Conservation (phyloP, 2,113 vertebrate species). For the Perccottus glenii region DNA sequence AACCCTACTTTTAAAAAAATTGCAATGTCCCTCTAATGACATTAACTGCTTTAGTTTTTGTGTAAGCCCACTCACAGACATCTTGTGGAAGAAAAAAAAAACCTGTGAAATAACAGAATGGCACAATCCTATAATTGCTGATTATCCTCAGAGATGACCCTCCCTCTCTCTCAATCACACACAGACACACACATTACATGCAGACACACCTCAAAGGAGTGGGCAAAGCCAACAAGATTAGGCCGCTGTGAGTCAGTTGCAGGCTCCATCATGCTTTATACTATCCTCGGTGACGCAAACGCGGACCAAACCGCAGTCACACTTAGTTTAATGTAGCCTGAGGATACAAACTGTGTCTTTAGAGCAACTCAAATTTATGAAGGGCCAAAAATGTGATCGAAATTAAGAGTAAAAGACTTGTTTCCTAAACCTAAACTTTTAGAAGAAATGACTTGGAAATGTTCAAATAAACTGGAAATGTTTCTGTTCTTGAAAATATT, state of each 20-base stretch:
- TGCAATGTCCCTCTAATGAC: no score
- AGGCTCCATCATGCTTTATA: conserved; percentile 70
- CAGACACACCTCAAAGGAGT: conserved; percentile 58
- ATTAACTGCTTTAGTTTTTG: background rate
- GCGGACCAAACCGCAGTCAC: conserved; percentile 21
- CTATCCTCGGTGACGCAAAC: conserved; percentile 36
- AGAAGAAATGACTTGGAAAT: no score
- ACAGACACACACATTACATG: conserved; percentile 24
- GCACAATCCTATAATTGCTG: conserved; percentile 30
- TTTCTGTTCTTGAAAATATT: no score
- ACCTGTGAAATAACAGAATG: conserved; percentile 26
- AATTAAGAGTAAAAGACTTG: background rate
- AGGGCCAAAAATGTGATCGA: background rate
- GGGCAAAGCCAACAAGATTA: conserved; percentile 52
- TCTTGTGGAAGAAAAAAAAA: conserved; percentile 7
- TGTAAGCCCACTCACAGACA: background rate
- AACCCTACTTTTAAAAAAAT: no score
- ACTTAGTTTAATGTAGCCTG: conserved; percentile 30
- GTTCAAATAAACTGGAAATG: no score
- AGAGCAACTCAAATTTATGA: conserved; percentile 21
- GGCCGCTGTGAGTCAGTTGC: conserved; percentile 71
- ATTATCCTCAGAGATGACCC: conserved; percentile 9
- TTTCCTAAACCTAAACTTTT: no score
- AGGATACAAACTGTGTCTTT: conserved; percentile 39
- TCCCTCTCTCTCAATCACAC: conserved; percentile 1